A percentile compares a stretch with the other conserved stretches of the same genome.
phyloP scores from a whole-genome alignment of 2,113 vertebrate species.

The Lagopus muta region DNA sequence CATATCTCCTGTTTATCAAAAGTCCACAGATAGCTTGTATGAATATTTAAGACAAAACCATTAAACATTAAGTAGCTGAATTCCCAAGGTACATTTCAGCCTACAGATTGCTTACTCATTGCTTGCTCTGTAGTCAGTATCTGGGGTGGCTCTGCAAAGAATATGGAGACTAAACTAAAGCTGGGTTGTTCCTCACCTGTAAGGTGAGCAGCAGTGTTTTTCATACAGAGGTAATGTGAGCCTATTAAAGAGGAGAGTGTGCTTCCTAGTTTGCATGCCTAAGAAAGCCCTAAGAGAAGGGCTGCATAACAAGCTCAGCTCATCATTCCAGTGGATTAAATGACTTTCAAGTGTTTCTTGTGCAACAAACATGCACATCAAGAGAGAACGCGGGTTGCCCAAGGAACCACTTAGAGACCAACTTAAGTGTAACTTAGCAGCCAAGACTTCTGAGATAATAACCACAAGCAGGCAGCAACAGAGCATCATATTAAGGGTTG shows the following conservation, averaged over 20 bases:
- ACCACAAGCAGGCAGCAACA: neutral
- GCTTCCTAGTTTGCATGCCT: neutral
- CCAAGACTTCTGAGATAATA: neutral
- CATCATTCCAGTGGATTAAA: neutral
- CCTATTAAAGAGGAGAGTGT: neutral
- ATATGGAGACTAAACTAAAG: neutral
- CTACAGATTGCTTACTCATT: neutral
- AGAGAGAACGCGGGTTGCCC: neutral
- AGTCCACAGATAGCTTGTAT: neutral
- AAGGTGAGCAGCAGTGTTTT: neutral
- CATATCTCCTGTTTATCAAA: neutral
- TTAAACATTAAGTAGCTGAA: neutral
- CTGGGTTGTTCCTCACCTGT: neutral
- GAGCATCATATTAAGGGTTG: neutral
- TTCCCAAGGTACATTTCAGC: neutral
- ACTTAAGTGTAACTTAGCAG: constrained; percentile 6
- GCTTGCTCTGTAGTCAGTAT: neutral
- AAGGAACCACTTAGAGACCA: constrained; percentile 16
- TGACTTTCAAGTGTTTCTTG: neutral
- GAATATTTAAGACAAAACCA: neutral
- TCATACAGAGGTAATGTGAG: neutral
- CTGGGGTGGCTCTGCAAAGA: neutral
- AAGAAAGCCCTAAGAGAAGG: neutral
- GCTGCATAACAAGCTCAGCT: neutral
- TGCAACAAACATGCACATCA: neutral